These are phyloP conservation scores for Drosophila mercatorum DNA, from an alignment of 2,888 invertebrate species.

Conservation along the genomic window DNA sequence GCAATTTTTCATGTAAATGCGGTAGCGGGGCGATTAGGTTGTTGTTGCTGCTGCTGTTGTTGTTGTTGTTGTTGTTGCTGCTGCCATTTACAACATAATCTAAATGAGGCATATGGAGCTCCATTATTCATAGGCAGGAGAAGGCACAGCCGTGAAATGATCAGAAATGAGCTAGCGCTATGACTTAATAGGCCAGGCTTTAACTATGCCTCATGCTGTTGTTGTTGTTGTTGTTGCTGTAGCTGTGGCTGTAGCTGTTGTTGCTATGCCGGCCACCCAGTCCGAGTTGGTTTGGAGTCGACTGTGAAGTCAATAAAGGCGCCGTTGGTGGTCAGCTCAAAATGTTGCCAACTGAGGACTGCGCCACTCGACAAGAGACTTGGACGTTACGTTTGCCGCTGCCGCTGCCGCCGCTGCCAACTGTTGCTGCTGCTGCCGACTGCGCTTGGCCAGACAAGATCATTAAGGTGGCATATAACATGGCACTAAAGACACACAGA, in stretches of 20 bases:
- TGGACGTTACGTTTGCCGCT: constrained; percentile 37
- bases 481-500: constrained; percentile 79
- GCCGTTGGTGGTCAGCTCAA: constrained; percentile 82
- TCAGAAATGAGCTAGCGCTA: constrained; percentile 75
- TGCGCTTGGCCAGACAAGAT: constrained; percentile 79
- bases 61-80: constrained; percentile 28
- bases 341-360: constrained; percentile 72
- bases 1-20: constrained; percentile 76
- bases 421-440: constrained; percentile 35
- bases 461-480: constrained; percentile 83
- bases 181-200: constrained; percentile 82
- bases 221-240: constrained; percentile 12
- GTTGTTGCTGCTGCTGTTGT: constrained; percentile 35
- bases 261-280: constrained; percentile 52
- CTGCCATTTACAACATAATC: constrained; percentile 78
- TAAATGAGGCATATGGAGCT: constrained; percentile 71
- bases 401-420: constrained; percentile 12
- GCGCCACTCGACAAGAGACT: constrained; percentile 52
- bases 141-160: constrained; percentile 69
- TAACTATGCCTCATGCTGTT: constrained; percentile 51
- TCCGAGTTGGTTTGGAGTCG: constrained; percentile 48
- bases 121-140: constrained; percentile 73
- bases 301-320: constrained; percentile 83
- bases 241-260: constrained; percentile 29
- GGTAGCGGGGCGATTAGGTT: constrained; percentile 39